Conservation (phyloP, 2,888 invertebrate species). For the Eumerus sabulonum region DNA sequence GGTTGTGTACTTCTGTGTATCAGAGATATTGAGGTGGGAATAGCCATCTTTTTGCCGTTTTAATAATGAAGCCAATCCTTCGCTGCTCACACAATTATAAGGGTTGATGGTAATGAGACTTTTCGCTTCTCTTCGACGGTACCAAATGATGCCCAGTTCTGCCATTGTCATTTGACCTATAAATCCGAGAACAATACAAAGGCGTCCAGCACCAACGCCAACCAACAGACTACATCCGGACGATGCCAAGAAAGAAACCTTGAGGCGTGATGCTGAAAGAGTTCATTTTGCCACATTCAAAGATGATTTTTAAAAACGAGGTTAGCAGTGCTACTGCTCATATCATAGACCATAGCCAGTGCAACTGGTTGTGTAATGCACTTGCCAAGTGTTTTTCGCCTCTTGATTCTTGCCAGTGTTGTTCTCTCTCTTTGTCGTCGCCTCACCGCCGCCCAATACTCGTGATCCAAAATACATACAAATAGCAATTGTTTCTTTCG, state of each 20-base stretch:
- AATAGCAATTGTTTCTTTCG: conserved; percentile 51
- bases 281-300: conserved; percentile 23
- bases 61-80: conserved; percentile 59
- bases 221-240: conserved; percentile 20
- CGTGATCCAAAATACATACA: conserved; percentile 51
- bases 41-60: conserved; percentile 59
- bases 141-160: conserved; percentile 1
- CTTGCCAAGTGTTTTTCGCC: conserved; percentile 32
- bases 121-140: background rate
- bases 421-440: no score
- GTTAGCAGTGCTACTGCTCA: conserved; percentile 26
- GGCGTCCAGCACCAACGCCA: conserved; percentile 40
- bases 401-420: background rate
- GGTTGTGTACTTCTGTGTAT: conserved; percentile 11
- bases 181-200: conserved; percentile 33
- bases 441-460: background rate
- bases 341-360: conserved; percentile 21
- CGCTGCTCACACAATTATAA: conserved; percentile 48
- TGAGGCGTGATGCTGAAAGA: conserved; percentile 31
- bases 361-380: conserved; percentile 63
- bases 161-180: conserved; percentile 65
- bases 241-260: conserved; percentile 25
- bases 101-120: conserved; percentile 59
- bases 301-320: conserved; percentile 43
- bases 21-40: conserved; percentile 55